Conservation (phyloP, 2,888 invertebrate species). For the Plagodis dolabraria region DNA sequence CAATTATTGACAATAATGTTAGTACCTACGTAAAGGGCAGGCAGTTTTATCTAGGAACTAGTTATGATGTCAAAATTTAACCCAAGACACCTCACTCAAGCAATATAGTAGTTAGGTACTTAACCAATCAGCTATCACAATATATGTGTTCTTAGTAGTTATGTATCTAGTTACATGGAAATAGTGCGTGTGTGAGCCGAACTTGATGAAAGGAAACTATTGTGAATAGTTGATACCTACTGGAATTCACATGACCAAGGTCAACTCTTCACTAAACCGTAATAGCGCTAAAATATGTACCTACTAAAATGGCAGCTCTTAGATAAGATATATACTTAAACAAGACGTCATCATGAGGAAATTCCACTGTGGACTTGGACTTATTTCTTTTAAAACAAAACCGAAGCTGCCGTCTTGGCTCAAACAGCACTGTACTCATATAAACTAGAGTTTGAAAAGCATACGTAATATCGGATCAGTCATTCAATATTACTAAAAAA, state of each 20-base stretch:
- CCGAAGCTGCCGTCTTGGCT: not conserved
- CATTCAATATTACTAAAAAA: slow-evolving; percentile 1
- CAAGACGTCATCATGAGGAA: slow-evolving; percentile 7
- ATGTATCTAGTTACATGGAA: slow-evolving; percentile 3
- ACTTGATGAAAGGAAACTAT: not conserved
- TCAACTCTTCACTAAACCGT: slow-evolving; percentile 7
- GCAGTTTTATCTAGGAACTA: slow-evolving; percentile 6
- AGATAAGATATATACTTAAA: too few species aligned
- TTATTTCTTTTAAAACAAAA: not conserved
- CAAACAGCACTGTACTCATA: slow-evolving; percentile 1
- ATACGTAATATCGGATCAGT: slow-evolving; percentile 7
- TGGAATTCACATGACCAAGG: slow-evolving; percentile 10
- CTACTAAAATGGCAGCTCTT: not conserved
- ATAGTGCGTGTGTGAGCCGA: slow-evolving; percentile 8
- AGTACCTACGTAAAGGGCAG: not conserved
- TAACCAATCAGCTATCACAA: not conserved
- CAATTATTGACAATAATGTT: too few species aligned
- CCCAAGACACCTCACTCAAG: slow-evolving; percentile 7
- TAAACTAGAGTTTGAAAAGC: slow-evolving; percentile 3
- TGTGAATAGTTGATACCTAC: slow-evolving; percentile 1
- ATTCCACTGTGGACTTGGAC: not conserved
- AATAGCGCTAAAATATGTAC: not conserved
- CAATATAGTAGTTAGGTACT: not conserved
- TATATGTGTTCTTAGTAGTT: not conserved
- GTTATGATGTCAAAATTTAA: slow-evolving; percentile 6